Percentiles rank a stretch among this genome's conserved stretches.
Conservation (phyloP, 2,888 invertebrate genomes). For the Polietes domitor region DNA sequence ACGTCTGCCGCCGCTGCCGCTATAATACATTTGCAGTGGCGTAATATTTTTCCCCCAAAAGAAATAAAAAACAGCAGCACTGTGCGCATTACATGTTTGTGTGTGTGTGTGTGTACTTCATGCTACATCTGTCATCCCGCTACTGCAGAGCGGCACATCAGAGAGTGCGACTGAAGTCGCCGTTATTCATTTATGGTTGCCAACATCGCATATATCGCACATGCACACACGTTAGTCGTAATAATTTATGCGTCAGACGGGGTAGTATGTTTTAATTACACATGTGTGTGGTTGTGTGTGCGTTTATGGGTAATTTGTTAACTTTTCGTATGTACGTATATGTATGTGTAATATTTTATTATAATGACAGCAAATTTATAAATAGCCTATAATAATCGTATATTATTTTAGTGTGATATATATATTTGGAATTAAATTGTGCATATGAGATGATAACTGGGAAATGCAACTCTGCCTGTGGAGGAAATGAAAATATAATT, state of each 20-base stretch:
- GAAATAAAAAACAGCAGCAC: not conserved
- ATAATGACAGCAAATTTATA: not conserved
- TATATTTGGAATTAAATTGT: too few relatives aligned
- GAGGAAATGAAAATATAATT: too few relatives aligned
- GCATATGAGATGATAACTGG: too few relatives aligned
- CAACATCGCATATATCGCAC: not conserved
- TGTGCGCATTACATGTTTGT: not conserved
- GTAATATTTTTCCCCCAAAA: not conserved
- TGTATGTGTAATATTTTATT: not conserved
- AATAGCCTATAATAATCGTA: not conserved
- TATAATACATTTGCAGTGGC: not conserved
- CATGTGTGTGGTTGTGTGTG: not conserved
- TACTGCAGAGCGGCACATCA: not conserved
- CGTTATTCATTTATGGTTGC: slow-evolving; percentile 2
- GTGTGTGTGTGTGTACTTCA: slow-evolving; percentile 33
- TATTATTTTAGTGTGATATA: too few relatives aligned
- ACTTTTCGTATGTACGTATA: not conserved
- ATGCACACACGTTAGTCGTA: slow-evolving; percentile 3
- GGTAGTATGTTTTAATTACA: slow-evolving; percentile 19
- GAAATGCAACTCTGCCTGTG: too few relatives aligned
- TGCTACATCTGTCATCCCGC: slow-evolving; percentile 36
- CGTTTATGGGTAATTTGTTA: not conserved
- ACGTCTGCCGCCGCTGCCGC: not conserved
- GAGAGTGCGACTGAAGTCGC: not conserved
- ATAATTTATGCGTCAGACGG: slow-evolving; percentile 34